Evolutionary conservation across 2,888 invertebrate genomes (phyloP), one percentile per base, ranked within the genome.

Genomic region (Xanthia icteritia): DNA sequence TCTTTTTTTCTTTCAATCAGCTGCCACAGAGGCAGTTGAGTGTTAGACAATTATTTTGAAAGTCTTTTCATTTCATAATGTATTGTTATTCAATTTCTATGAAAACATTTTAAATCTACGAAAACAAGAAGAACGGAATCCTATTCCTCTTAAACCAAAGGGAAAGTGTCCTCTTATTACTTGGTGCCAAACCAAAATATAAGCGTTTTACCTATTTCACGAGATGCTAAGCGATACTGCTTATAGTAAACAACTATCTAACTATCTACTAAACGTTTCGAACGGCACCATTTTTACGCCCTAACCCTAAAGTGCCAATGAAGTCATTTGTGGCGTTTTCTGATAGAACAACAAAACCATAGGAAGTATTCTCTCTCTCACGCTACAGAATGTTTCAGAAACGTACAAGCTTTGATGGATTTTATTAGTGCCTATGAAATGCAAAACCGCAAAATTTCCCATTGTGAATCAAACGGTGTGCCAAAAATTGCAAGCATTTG

Each of bases 401-500:
- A 36, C 60, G 3, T 54, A 6, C 20, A 51, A 31, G 42, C n/a
- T 27, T 36, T 23, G 13, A 79, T 58, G 3, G 27, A 58, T 80
- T 65, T 65, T 58, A 80, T 72, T 65, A 23, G 2, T 17, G 58
- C 13, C n/a, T 36, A 45, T 71, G 54, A 36, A 72, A 51, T 9
- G 31, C 31, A 73, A 45, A 60, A 17, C 48, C 45, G 20, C 63
- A 48, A 58, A 45, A 54, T 60, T 1, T 27, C n/a, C 17, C 6
- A 69, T 65, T 76, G 42, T 45, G 17, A 61, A 66, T 69, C 88
- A 92, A 91, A 92, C 88, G 89, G 89, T 90, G 92, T 93, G 92
- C 91, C 93, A 91, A 92, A 90, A 92, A 85, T 82, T 83, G 87
- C 82, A 87, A 89, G 88, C 87, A 88, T 87, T 87, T 77, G 77